A percentile compares a stretch with the other conserved stretches of the same genome.
Conservation (phyloP, 2,113 vertebrate genomes). For the Drymodes brunneopygia region DNA sequence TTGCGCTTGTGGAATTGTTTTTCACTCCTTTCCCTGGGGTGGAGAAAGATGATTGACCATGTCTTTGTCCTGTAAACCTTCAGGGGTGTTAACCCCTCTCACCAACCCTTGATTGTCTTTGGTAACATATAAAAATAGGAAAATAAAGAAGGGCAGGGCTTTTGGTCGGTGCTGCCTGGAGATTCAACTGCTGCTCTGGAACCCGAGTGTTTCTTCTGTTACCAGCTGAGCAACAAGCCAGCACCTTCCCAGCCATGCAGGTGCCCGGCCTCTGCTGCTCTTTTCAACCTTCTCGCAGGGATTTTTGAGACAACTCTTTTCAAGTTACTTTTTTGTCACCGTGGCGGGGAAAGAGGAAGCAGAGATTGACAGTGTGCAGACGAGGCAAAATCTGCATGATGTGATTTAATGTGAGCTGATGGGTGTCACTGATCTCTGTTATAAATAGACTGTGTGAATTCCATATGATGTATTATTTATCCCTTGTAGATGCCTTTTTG, state of each 20-base stretch:
- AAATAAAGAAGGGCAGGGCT: no score
- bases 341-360: conserved; percentile 46
- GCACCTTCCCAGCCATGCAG: neutral
- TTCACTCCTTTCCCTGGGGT: no score
- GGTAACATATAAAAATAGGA: no score
- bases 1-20: no score
- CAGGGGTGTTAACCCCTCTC: no score
- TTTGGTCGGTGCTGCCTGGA: no score
- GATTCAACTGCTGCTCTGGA: no score
- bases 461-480: conserved; percentile 78
- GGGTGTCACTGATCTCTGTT: conserved; percentile 74
- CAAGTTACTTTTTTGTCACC: neutral
- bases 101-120: no score
- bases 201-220: no score
- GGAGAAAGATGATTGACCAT: no score
- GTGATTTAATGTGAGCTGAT: conserved; percentile 72
- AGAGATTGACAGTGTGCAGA: conserved; percentile 70
- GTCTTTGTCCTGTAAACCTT: no score
- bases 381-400: conserved; percentile 61
- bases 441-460: conserved; percentile 61
- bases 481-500: conserved; percentile 68
- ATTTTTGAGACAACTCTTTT: neutral
- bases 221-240: no score
- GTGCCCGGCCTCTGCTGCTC: neutral
- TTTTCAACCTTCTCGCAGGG: neutral